Evolutionary conservation across 1,140 invertebrate genomes (phyloP).

Genomic region (Trialeurodes vaporariorum): DNA sequence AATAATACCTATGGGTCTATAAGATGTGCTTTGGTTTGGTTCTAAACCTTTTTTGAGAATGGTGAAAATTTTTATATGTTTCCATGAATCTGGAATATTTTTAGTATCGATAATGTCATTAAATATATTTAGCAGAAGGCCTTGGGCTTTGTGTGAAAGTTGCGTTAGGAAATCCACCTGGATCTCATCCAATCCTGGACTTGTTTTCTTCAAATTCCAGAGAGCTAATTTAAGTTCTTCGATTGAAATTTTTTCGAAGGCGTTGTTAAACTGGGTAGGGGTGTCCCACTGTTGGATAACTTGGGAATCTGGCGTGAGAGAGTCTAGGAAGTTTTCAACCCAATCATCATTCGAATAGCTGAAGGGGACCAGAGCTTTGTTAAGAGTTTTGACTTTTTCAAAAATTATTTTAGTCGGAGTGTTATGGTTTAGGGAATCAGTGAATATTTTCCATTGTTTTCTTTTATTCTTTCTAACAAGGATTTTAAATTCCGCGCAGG

Average conservation of each 20-base stretch:
- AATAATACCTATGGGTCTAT: not conserved
- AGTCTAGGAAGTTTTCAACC: not conserved
- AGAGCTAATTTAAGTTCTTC: not conserved
- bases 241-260: not conserved
- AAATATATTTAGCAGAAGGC: not conserved
- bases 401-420: not conserved
- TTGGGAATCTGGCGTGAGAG: not conserved
- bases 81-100: not conserved
- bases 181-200: not conserved
- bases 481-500: not conserved
- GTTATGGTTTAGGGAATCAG: not conserved
- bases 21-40: not conserved
- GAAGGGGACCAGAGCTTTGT: not conserved
- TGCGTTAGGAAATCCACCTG: not conserved
- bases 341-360: not conserved
- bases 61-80: not conserved
- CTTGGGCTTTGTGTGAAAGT: not conserved
- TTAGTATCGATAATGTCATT: not conserved
- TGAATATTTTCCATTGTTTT: not conserved
- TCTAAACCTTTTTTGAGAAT: not conserved
- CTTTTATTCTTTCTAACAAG: not conserved
- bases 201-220: not conserved
- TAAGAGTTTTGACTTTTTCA: not conserved
- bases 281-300: not conserved
- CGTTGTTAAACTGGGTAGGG: not conserved